Percentiles rank a stretch among this genome's conserved stretches.
Conservation (phyloP, 1,140 invertebrate species). For the Panagrolaimus sp. region DNA sequence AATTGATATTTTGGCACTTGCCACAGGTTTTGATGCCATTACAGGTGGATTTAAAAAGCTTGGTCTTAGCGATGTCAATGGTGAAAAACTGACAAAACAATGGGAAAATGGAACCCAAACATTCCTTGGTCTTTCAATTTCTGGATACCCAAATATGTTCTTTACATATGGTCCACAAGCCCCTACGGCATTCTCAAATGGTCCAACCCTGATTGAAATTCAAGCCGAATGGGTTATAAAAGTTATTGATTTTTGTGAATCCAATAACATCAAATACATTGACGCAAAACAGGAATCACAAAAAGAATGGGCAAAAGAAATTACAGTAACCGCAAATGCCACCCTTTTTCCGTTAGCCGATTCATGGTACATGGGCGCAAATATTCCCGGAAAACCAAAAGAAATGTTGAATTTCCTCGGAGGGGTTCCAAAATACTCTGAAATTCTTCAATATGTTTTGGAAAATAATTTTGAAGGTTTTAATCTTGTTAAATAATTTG, state of each 20-base stretch:
- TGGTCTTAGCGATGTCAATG: background rate
- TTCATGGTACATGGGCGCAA: conserved; percentile 16
- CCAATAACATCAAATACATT: background rate
- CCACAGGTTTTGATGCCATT: background rate
- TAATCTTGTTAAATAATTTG: background rate
- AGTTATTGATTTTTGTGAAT: background rate
- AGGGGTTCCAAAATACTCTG: background rate
- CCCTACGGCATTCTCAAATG: background rate
- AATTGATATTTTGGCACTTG: conserved; percentile 14
- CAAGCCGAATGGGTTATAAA: background rate
- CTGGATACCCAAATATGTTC: conserved; percentile 13
- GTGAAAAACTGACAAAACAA: background rate
- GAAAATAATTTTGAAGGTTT: background rate
- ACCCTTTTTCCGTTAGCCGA: conserved; percentile 9
- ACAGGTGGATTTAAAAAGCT: conserved; percentile 1
- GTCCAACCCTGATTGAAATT: background rate
- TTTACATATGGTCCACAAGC: background rate
- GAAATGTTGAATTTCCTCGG: background rate
- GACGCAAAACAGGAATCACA: background rate
- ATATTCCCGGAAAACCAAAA: background rate
- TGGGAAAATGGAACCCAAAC: background rate
- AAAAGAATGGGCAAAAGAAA: conserved; percentile 1
- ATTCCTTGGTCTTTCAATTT: background rate
- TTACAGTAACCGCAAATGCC: background rate
- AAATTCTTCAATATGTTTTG: background rate